Evolutionary conservation across 2,113 vertebrate species (phyloP), one percentile per base, ranked within the genome.

Genomic region (Antigone vipio): DNA sequence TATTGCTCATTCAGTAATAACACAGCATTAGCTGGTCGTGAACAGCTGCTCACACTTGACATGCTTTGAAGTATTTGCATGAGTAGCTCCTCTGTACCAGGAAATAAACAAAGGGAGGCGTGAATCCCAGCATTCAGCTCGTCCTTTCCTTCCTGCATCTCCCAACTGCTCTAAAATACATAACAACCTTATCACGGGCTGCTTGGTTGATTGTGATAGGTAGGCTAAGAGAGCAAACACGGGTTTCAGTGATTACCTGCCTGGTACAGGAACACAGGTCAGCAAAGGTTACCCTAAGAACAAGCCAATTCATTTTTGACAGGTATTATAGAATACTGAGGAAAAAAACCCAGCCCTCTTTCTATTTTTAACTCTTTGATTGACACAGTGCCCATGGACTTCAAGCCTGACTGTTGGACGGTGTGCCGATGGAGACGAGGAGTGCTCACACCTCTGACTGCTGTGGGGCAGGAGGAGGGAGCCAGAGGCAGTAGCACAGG

Each of bases 331-430:
- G 67, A 38, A 40, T 68, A 44, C 22, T 12, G 40, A 82, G 67
- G 21, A 76, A 84, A 87, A 58, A 12, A 69, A 27, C 2, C 3
- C 12, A 59, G 11, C 3, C 4, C 1, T 40, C 19, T 62, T 92
- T 62, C 72, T 86, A 50, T 62, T 91, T 94, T 83, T 77, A 77
- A 42, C 17, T 80, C 19, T 63, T 59, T 86, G 68, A 66, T 40
- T 83, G 63, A 71, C 55, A 26, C 13, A 6, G 16, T 45, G 52
- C 21, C 24, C 26, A 15, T 38, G 79, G 58, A 73, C 38, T 45
- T 18, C 45, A 45, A 58, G 11, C 20, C 32, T 0, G 0, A 12
- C 30, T 50, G 35, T 40, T 71, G 74, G 60, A 29, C 0, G 0
- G 8, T 59, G 40, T 34, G 38, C 21, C 0, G 0, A 13, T 47